Evolutionary conservation across 2,888 invertebrate species (phyloP), one percentile per base, ranked within the genome.

Genomic region (Drosophila prostipennis): DNA sequence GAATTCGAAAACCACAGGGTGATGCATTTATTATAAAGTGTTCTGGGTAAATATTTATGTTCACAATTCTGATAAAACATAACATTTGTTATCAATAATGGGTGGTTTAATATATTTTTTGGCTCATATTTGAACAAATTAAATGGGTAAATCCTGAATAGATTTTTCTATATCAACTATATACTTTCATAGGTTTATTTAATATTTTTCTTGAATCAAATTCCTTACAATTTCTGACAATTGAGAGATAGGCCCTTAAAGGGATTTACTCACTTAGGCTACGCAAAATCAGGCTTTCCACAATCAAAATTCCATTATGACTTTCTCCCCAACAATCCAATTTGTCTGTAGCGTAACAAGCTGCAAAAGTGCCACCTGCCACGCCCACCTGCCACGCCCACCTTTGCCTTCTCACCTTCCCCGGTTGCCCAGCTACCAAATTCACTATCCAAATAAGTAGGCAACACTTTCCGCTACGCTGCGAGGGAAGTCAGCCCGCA

Each of bases 401-500:
- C 57, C 7, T 29, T 29, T 29, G 14, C 23, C 29, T 42, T 14
- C 4, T 14, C 10, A 8, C 14, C 11, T 56, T n/a, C 13, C 32
- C 10, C 39, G 19, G 11, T 19, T 23, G 19, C 42, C 42, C 42
- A 13, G 42, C 11, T 19, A 10, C 46, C 34, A 16, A 34, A 13
- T 4, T 16, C 32, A 34, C 67, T 42, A 48, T 34, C 39, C 67
- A 42, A 48, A 57, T 36, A 67, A 57, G 29, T 37, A 59, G 72
- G 46, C 72, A 46, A 69, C 56, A 65, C 55, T 65, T 63, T 46
- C 39, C 37, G 39, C 70, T 45, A 69, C 56, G 32, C 71, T 56
- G 55, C 34, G n/a, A 23, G 72, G 72, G 49, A 36, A 73, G 75
- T 71, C 65, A 55, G 69, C 68, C 86, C 86, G 53, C 86, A 81